These are phyloP conservation scores for Hemicentrotus pulcherrimus DNA, from an alignment of 35 echinoderm and acorn worm species.

Conservation along the genomic window DNA sequence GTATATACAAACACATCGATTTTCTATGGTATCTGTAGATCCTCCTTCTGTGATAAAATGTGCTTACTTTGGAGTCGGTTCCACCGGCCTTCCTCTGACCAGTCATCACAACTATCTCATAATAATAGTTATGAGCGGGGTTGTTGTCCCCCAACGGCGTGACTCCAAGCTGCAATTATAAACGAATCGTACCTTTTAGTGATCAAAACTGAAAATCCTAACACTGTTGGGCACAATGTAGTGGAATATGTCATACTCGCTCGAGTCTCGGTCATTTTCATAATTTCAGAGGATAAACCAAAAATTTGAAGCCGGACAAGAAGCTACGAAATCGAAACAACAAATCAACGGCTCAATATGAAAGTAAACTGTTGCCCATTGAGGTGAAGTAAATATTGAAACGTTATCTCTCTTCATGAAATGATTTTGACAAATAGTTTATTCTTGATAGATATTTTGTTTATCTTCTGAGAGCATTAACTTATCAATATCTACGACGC, in stretches of 20 bases:
- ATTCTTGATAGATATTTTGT: too few relatives aligned
- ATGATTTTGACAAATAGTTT: too few relatives aligned
- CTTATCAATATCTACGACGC: too few relatives aligned
- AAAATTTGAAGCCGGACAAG: too few relatives aligned
- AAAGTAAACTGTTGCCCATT: too few relatives aligned
- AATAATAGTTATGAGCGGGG: slow-evolving; percentile 77
- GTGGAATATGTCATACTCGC: neutral
- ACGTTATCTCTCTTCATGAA: too few relatives aligned
- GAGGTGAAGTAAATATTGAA: too few relatives aligned
- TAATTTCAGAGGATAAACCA: too few relatives aligned
- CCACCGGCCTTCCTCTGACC: slow-evolving; percentile 81
- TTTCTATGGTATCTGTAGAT: neutral
- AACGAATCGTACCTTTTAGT: neutral
- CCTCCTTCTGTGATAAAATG: neutral
- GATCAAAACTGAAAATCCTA: neutral
- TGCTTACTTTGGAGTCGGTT: slow-evolving; percentile 91
- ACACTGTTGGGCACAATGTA: neutral
- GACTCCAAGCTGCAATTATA: slow-evolving; percentile 76
- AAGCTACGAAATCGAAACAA: too few relatives aligned
- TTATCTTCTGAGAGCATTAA: too few relatives aligned
- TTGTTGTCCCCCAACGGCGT: slow-evolving; percentile 83
- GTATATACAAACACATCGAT: neutral
- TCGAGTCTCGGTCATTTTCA: too few relatives aligned
- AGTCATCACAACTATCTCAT: slow-evolving; percentile 84
- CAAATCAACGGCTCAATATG: too few relatives aligned